Evolutionary conservation across 2,888 invertebrate genomes (phyloP).

Genomic region (Bhutanitis thaidina): DNA sequence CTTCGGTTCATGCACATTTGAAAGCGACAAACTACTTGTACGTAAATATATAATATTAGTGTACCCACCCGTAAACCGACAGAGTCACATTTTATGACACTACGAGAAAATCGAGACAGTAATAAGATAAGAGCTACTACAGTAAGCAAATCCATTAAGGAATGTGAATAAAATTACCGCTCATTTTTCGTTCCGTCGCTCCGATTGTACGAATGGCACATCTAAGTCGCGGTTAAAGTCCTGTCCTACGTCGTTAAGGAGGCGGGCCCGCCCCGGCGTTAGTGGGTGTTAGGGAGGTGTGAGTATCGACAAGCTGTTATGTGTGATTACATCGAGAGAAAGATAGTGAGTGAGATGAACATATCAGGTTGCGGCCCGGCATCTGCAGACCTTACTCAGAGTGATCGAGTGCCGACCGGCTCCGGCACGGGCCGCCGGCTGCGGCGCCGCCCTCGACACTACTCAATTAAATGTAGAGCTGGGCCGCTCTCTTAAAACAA

Average conservation of each 20-base stretch:
- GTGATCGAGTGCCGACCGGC: neutral
- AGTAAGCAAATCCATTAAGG: conserved; percentile 76
- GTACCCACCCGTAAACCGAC: conserved; percentile 77
- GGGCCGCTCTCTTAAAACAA: conserved; percentile 42
- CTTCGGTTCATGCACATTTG: conserved; percentile 71
- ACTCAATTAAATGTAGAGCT: neutral
- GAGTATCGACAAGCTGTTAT: conserved; percentile 53
- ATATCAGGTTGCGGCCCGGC: conserved; percentile 21
- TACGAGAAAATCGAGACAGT: conserved; percentile 77
- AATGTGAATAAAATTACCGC: conserved; percentile 76
- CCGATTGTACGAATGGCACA: conserved; percentile 67
- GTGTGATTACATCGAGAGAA: conserved; percentile 18
- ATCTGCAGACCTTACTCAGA: neutral
- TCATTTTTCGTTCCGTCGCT: conserved; percentile 56
- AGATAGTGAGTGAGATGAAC: conserved; percentile 5
- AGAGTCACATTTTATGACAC: conserved; percentile 60
- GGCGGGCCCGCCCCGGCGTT: conserved; percentile 32
- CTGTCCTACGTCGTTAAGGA: conserved; percentile 33
- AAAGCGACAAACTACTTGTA: conserved; percentile 77
- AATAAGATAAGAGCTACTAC: conserved; percentile 76
- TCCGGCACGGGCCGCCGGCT: conserved; percentile 12
- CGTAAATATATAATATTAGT: conserved; percentile 75
- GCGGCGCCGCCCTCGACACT: conserved; percentile 26
- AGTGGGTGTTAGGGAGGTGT: conserved; percentile 48
- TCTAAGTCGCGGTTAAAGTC: conserved; percentile 57